A percentile compares a stretch with the other conserved stretches of the same genome.
Evolutionary conservation across 2,113 vertebrate genomes (phyloP).

Genomic region (Equus przewalskii): DNA sequence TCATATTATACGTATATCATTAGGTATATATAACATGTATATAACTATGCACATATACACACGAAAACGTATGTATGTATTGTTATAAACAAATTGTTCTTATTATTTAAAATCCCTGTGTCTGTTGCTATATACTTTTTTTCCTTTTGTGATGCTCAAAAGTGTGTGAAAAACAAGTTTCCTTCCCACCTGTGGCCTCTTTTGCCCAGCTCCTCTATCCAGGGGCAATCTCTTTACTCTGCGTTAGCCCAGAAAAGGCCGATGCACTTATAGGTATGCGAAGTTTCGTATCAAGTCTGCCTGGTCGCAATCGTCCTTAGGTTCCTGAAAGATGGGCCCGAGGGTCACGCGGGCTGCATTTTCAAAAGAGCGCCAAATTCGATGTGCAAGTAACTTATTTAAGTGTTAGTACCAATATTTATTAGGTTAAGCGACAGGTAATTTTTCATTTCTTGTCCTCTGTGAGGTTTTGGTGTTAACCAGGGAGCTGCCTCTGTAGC

Average conservation of each 20-base stretch:
- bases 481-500: not conserved
- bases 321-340: not conserved
- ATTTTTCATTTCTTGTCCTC: not conserved
- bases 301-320: accelerated
- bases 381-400: not conserved
- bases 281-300: not conserved
- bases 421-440: no score
- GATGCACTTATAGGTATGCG: accelerated
- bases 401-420: not conserved
- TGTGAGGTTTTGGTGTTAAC: no score
- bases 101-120: not conserved
- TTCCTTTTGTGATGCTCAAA: not conserved
- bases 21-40: no score
- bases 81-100: not conserved
- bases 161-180: not conserved
- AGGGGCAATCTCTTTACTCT: not conserved
- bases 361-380: not conserved
- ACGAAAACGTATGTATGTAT: not conserved
- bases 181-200: not conserved
- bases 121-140: not conserved
- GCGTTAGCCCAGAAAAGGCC: not conserved
- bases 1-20: not conserved
- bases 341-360: not conserved
- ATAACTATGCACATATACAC: not conserved
- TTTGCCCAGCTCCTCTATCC: not conserved